phyloP scores from a whole-genome alignment of 2,113 vertebrate genomes.

The Cettia cetti region DNA sequence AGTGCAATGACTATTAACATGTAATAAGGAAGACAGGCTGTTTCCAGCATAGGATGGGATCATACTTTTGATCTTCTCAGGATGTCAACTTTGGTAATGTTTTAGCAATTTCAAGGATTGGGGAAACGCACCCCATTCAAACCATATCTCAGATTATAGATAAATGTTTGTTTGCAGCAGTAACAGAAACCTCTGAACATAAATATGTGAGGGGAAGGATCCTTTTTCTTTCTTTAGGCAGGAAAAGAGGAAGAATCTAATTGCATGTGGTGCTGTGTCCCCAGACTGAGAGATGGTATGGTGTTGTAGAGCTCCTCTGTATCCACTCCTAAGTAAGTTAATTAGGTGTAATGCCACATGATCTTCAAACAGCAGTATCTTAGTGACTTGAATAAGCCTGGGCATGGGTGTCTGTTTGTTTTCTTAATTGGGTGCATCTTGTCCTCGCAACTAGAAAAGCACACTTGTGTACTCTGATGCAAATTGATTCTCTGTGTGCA shows the following conservation, averaged over 20 bases:
- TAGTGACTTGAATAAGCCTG: not conserved
- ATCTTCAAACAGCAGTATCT: not conserved
- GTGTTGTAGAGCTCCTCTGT: not conserved
- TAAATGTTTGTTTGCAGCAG: not conserved
- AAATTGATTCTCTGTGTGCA: not conserved
- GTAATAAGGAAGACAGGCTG: not conserved
- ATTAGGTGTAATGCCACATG: not conserved
- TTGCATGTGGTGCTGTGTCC: not conserved
- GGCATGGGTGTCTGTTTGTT: rapidly evolving
- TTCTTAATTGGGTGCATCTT: not conserved
- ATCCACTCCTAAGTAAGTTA: not conserved
- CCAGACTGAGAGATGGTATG: not conserved
- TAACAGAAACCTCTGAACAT: not conserved
- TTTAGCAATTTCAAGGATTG: not conserved
- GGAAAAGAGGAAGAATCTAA: not conserved
- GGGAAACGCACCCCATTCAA: not conserved
- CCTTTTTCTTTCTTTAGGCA: not conserved
- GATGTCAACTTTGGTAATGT: not conserved
- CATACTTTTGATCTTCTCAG: not conserved
- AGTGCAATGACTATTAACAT: not conserved
- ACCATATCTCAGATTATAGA: not conserved
- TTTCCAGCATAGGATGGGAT: not conserved
- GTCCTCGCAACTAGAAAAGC: not conserved
- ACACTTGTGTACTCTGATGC: not conserved
- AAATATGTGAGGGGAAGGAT: not conserved